These are phyloP conservation scores for Centropus bengalensis DNA, from an alignment of 2,113 vertebrate genomes.

Conservation along the genomic window DNA sequence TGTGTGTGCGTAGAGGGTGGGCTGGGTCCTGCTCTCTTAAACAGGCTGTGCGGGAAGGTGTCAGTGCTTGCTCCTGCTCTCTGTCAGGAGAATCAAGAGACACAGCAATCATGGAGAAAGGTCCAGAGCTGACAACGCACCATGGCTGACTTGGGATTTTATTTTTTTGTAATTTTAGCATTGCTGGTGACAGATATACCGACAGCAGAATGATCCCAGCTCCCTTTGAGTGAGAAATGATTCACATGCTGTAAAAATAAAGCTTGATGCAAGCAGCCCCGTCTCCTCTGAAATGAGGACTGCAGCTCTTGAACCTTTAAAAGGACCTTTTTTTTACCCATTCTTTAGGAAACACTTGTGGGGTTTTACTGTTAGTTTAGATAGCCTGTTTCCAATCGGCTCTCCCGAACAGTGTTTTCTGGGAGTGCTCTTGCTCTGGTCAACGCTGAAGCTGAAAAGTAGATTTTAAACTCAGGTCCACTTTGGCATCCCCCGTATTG, in stretches of 20 bases:
- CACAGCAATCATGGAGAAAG: background rate
- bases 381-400: background rate
- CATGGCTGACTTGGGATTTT: background rate
- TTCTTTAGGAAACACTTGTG: background rate
- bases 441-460: background rate
- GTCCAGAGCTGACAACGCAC: background rate
- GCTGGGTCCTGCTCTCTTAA: background rate
- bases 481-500: background rate
- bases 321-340: background rate
- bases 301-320: background rate
- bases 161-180: slow-evolving; percentile 47
- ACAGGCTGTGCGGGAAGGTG: background rate
- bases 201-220: slow-evolving; percentile 11
- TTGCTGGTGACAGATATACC: slow-evolving; percentile 12
- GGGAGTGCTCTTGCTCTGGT: background rate
- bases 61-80: background rate
- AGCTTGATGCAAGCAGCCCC: slow-evolving; percentile 11
- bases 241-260: slow-evolving; percentile 41
- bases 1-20: background rate
- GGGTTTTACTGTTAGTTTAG: background rate
- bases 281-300: background rate
- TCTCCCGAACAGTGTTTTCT: background rate
- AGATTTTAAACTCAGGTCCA: background rate
- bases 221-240: slow-evolving; percentile 25
- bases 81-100: background rate